Evolutionary conservation across 1,140 invertebrate species (phyloP), one percentile per base, ranked within the genome.

Genomic region (Caenorhabditis latens): DNA sequence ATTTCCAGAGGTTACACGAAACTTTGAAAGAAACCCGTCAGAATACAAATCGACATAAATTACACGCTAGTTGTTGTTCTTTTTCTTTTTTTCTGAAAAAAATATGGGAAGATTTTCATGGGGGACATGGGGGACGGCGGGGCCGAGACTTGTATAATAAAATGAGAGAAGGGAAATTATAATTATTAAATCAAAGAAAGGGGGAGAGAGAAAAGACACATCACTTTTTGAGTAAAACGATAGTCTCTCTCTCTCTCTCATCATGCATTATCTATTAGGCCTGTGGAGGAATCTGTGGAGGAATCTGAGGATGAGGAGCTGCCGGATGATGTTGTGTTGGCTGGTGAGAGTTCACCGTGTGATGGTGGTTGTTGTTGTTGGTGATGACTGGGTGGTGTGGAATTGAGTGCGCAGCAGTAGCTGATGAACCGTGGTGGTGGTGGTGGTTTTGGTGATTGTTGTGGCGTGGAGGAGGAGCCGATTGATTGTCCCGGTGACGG

Each of bases 11-110:
- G 8, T 50, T 79, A 79, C 46, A 53, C 71, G 71, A 79, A 79
- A 79, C 43, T 9, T 71, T n/a, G 40, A 50, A n/a, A 50, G 32
- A 83, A 57, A 83, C 53, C 53, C 42, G 53, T 84, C 53, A 84
- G 32, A 58, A 43, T 84, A 57, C 82, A 84, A 57, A 58, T 84
- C 82, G 53, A 43, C 57, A 57, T 57, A 84, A 84, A 84, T 84
- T 84, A 57, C 57, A 58, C 57, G 53, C 53, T 58, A 61, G 57
- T 84, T 58, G 21, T 58, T 84, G 48, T 57, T 84, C 32, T 58
- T 61, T 55, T 13, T n/a, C n/a, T 84, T 84, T 58, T 58, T 58
- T 84, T 3, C 3, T 13, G 9, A 43, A 46, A 58, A 84, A 55
- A 16, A 32, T 5, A 43, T 8, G n/a, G 53, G 48, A 13, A 79